A percentile compares a stretch with the other conserved stretches of the same genome.
phyloP scores from a whole-genome alignment of 2,113 vertebrate species.

The Manacus vitellinus region DNA sequence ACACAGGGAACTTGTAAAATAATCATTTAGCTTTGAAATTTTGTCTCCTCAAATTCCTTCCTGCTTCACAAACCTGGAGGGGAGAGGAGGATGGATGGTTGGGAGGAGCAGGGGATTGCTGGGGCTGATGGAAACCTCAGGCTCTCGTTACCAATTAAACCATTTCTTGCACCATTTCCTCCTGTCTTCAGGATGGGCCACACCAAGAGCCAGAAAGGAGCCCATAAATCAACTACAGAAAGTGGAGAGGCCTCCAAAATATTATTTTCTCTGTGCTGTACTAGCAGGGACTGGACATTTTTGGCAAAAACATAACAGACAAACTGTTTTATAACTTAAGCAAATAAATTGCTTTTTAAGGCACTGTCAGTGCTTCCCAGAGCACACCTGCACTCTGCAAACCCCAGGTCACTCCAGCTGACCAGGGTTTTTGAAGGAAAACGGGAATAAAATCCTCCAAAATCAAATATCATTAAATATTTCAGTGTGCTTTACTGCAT shows the following conservation, averaged over 20 bases:
- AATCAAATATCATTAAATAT: neutral
- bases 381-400: neutral
- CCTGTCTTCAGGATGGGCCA: neutral
- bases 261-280: neutral
- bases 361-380: neutral
- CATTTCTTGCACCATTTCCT: constrained; percentile 12
- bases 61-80: neutral
- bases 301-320: neutral
- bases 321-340: neutral
- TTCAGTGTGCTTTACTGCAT: neutral
- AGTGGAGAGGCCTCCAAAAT: neutral
- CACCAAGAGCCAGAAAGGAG: neutral
- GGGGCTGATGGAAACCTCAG: neutral
- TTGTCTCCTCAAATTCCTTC: neutral
- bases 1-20: neutral
- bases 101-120: neutral
- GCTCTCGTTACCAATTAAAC: neutral
- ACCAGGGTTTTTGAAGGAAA: neutral
- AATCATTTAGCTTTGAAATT: neutral
- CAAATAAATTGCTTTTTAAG: neutral
- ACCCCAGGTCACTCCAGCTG: neutral
- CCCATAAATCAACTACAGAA: neutral
- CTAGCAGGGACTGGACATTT: neutral
- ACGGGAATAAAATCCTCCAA: rapidly evolving
- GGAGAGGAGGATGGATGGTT: neutral